Base-by-base conservation (phyloP, 2,888 invertebrate genomes). In the Drosophila colorata region DNA sequence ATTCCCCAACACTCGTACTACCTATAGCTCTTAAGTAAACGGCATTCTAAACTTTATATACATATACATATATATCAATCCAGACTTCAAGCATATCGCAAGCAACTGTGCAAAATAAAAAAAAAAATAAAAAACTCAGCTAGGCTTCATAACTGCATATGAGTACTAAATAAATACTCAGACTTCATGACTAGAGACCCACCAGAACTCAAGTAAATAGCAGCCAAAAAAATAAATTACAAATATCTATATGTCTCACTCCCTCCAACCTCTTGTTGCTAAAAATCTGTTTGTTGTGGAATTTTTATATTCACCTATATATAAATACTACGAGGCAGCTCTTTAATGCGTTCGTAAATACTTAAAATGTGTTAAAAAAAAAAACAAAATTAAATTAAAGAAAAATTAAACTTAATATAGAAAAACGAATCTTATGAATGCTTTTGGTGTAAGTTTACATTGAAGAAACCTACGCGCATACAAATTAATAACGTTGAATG, bases 371-470 rank as follows among this genome's bases (percentile, higher is more conserved):
- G 40, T 61, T 61, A 49, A 51, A 49, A 13, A 48, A 18, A 41
- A 7, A 35, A 44, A 61, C 49, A 35, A 52, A 41, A 38, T 38
- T 16, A 28, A 49, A 46, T 43, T 0, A 56, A 51, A 44, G 35
- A 69, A 49, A 73, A 57, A 78, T 65, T 40, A 74, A 65, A 72
- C 48, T 69, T 56, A 63, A 68, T 68, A 84, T 88, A 80, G 61
- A 87, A 78, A 84, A 88, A 88, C 86, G 90, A 90, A 83, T 90
- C 90, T 90, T 90, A 90, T 90, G 90, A 90, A 89, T 78, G 88
- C 89, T 90, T 90, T 90, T 81, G 87, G 83, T 87, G 88, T 90
- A 87, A 87, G 78, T 74, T 78, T 74, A 78, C 67, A 86, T 59
- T 74, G 69, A 69, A 69, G 52, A 55, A 52, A 69, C 57, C 70